Evolutionary conservation across 2,888 invertebrate species (phyloP).

Genomic region (Melanotus villosus): DNA sequence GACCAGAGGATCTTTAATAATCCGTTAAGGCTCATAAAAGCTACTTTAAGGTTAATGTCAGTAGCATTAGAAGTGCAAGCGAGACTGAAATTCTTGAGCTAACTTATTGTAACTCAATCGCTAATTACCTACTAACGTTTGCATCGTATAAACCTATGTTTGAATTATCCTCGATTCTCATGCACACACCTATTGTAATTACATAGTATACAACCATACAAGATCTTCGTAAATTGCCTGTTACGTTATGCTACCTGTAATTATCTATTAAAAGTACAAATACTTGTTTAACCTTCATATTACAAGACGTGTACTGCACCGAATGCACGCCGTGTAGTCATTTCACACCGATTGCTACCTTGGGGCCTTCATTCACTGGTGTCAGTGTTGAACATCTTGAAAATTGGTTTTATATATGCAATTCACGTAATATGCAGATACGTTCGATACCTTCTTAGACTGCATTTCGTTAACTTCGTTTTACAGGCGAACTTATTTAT

Average conservation of each 20-base stretch:
- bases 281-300: slow-evolving; percentile 41
- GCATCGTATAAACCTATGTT: slow-evolving; percentile 20
- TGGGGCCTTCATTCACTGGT: slow-evolving; percentile 23
- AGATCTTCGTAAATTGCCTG: slow-evolving; percentile 36
- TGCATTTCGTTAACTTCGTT: slow-evolving; percentile 19
- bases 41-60: not conserved
- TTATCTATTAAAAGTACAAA: slow-evolving; percentile 56
- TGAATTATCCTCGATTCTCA: slow-evolving; percentile 32
- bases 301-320: slow-evolving; percentile 19
- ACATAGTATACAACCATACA: slow-evolving; percentile 31
- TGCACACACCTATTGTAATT: slow-evolving; percentile 37
- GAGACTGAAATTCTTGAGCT: not conserved
- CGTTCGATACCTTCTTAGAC: slow-evolving; percentile 19
- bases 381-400: slow-evolving; percentile 31
- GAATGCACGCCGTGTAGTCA: slow-evolving; percentile 20
- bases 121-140: slow-evolving; percentile 25
- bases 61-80: not conserved
- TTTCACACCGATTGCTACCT: slow-evolving; percentile 32
- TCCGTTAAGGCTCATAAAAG: not conserved
- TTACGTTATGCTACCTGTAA: slow-evolving; percentile 52
- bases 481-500: not conserved
- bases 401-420: slow-evolving; percentile 29
- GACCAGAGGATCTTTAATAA: no score
- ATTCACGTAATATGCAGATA: slow-evolving; percentile 27
- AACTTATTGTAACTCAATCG: slow-evolving; percentile 18